phyloP scores from a whole-genome alignment of 1,140 invertebrate genomes.

The Eumaeus atala region DNA sequence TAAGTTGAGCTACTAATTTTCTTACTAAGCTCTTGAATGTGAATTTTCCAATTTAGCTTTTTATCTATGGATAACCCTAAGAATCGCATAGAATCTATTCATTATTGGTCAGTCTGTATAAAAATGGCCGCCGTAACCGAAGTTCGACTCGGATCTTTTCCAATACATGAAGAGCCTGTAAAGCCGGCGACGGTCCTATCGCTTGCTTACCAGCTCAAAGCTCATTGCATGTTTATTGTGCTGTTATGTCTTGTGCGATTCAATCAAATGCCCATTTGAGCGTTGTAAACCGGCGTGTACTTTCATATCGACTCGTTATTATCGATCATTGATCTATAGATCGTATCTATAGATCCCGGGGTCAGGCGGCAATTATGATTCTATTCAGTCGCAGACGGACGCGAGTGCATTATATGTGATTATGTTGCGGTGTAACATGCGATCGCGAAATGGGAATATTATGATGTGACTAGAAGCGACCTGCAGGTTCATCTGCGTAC shows the following conservation, averaged over 20 bases:
- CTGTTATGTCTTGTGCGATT: conserved; percentile 20
- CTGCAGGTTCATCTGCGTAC: too few relatives aligned
- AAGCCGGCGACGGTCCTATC: too few relatives aligned
- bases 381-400: conserved; percentile 40
- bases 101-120: too few relatives aligned
- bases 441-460: conserved; percentile 13
- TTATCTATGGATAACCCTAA: too few relatives aligned
- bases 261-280: conserved; percentile 17
- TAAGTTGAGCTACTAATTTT: too few relatives aligned
- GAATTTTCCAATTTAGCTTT: too few relatives aligned
- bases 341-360: conserved; percentile 49
- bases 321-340: conserved; percentile 60
- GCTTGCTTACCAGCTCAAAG: too few relatives aligned
- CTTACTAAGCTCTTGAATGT: too few relatives aligned
- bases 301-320: conserved; percentile 48
- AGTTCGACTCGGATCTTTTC: neutral
- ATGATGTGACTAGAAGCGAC: neutral
- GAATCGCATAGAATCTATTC: too few relatives aligned
- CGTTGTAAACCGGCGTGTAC: conserved; percentile 25
- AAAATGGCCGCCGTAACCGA: neutral
- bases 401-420: conserved; percentile 29
- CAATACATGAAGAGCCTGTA: too few relatives aligned
- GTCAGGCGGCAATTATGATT: conserved; percentile 51
- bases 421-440: conserved; percentile 24
- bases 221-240: neutral